These are phyloP conservation scores for Thelaira solivaga DNA, from an alignment of 2,888 invertebrate species.

Conservation along the genomic window DNA sequence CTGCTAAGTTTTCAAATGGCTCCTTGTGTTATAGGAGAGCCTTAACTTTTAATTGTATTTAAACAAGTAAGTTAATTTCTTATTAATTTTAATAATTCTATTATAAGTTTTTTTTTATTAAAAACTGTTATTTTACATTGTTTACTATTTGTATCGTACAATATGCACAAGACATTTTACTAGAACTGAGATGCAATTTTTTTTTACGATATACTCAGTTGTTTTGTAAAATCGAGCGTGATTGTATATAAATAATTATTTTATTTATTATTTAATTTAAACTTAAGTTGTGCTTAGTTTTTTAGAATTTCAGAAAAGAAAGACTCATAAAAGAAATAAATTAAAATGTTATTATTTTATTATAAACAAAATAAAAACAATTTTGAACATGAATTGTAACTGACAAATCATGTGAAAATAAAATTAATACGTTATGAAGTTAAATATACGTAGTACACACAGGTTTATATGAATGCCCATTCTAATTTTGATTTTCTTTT, in stretches of 20 bases:
- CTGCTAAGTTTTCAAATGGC: constrained; percentile 43
- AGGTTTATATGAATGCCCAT: too few relatives aligned
- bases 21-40: constrained; percentile 50
- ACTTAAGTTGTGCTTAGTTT: constrained; percentile 30
- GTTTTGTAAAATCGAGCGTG: background rate
- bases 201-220: constrained; percentile 5
- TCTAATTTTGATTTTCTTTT: too few relatives aligned
- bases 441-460: too few relatives aligned
- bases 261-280: constrained; percentile 29
- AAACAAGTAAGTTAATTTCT: constrained; percentile 38
- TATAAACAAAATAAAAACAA: too few relatives aligned
- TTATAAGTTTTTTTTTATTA: constrained; percentile 24
- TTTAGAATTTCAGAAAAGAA: constrained; percentile 56
- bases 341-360: too few relatives aligned
- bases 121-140: constrained; percentile 3
- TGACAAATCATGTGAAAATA: too few relatives aligned
- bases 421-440: too few relatives aligned
- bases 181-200: constrained; percentile 19
- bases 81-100: background rate
- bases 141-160: constrained; percentile 15
- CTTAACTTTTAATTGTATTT: constrained; percentile 21
- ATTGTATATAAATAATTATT: background rate
- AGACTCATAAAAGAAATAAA: constrained; percentile 40
- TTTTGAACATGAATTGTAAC: too few relatives aligned
- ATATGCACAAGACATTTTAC: constrained; percentile 22